A percentile compares a stretch with the other conserved stretches of the same genome.
Evolutionary conservation across 2,888 invertebrate species (phyloP).

Genomic region (Plebejus anna): DNA sequence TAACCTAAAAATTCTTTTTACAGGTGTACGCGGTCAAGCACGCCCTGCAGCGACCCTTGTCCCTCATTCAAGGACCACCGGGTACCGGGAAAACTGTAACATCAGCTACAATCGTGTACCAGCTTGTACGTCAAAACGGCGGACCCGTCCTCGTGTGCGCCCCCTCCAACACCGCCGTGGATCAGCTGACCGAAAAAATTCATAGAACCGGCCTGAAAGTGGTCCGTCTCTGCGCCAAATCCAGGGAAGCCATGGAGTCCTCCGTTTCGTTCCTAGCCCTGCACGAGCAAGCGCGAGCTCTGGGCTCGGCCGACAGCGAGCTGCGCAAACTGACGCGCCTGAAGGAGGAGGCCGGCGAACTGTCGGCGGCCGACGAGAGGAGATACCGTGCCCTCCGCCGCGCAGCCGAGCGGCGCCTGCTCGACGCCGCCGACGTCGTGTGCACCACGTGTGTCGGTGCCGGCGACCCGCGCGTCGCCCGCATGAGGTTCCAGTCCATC

Average conservation of each 20-base stretch:
- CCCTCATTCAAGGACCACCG: constrained; percentile 98
- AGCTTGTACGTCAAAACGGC: constrained; percentile 95
- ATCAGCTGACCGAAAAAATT: constrained; percentile 99
- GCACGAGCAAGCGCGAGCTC: constrained; percentile 97
- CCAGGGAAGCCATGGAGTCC: constrained; percentile 98
- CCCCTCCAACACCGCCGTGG: constrained; percentile 99
- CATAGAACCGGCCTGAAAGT: constrained; percentile 96
- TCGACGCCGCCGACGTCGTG: constrained; percentile 98
- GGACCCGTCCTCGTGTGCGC: constrained; percentile 98
- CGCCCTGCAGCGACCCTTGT: constrained; percentile 96
- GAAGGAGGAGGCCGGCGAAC: constrained; percentile 98
- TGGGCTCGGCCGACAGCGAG: constrained; percentile 93
- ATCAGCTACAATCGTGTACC: constrained; percentile 99
- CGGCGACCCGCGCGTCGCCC: constrained; percentile 95
- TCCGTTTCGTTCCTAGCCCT: constrained; percentile 97
- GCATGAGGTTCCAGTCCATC: constrained; percentile 97
- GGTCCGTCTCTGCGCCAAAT: constrained; percentile 97
- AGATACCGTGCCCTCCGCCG: constrained; percentile 94
- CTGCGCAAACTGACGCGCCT: constrained; percentile 96
- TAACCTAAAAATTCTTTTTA: constrained; percentile 29
- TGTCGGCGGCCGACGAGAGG: constrained; percentile 97
- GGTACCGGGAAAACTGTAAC: constrained; percentile 99
- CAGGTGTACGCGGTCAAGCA: constrained; percentile 98
- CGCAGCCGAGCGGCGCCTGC: constrained; percentile 92
- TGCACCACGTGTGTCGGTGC: constrained; percentile 99